Percentiles rank a stretch among this genome's conserved stretches.
phyloP scores from a whole-genome alignment of 1,140 invertebrate species.

The Cephus cinctus region DNA sequence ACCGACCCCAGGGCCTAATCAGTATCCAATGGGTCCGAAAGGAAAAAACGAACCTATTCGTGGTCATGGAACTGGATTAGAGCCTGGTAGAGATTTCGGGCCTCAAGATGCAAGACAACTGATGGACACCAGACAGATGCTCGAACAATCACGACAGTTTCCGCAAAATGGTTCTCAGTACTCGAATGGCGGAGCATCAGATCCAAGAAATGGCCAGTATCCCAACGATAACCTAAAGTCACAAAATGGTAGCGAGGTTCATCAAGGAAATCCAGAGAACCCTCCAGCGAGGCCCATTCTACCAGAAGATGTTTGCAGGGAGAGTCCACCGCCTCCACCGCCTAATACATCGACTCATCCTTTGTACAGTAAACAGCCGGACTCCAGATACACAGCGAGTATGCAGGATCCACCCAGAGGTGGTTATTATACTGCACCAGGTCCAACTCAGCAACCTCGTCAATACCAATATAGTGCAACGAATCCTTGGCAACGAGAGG shows the following conservation, averaged over 20 bases:
- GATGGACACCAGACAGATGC: conserved; percentile 35
- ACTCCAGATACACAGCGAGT: conserved; percentile 64
- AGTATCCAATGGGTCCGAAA: conserved; percentile 32
- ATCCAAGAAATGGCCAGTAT: conserved; percentile 35
- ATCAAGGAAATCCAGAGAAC: conserved; percentile 21
- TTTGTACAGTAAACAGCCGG: conserved; percentile 58
- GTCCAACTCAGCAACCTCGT: conserved; percentile 44
- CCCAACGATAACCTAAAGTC: conserved; percentile 25
- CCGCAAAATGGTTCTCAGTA: conserved; percentile 36
- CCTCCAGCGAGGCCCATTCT: conserved; percentile 34
- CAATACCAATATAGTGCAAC: conserved; percentile 59
- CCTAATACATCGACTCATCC: conserved; percentile 73
- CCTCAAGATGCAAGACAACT: conserved; percentile 31
- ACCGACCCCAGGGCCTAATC: conserved; percentile 23
- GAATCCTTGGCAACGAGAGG: conserved; percentile 88
- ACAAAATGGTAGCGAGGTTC: conserved; percentile 33
- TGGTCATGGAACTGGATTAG: conserved; percentile 11
- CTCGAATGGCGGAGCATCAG: conserved; percentile 31
- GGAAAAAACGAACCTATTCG: conserved; percentile 23
- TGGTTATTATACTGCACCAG: conserved; percentile 64
- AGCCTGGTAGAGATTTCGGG: conserved; percentile 18
- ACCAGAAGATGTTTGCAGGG: conserved; percentile 46
- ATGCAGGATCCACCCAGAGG: conserved; percentile 74
- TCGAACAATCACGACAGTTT: conserved; percentile 15
- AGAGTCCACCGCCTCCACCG: conserved; percentile 69